Percentiles rank a stretch among this genome's conserved stretches.
These are phyloP conservation scores for Eremophila alpestris DNA, from an alignment of 2,797 vertebrate species.

Conservation along the genomic window DNA sequence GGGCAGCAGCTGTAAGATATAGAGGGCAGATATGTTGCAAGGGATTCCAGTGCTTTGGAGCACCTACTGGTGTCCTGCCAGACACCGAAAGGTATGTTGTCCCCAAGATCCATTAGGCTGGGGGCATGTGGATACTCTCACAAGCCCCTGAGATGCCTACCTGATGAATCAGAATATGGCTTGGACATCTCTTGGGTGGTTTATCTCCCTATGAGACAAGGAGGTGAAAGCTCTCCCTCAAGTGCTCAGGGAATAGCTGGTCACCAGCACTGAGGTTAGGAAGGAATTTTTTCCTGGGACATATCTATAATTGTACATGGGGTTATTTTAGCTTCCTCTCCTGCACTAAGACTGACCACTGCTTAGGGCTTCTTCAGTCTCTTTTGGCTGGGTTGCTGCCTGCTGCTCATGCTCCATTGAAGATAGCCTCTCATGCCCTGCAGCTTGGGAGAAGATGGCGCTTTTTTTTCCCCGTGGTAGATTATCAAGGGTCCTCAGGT, in stretches of 20 bases:
- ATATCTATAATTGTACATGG: too few relatives aligned
- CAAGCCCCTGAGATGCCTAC: background rate
- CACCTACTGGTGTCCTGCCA: background rate
- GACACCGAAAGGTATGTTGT: background rate
- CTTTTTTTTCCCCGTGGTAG: rapidly evolving
- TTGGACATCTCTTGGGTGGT: background rate
- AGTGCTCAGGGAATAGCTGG: background rate
- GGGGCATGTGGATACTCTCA: too few relatives aligned
- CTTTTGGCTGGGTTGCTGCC: background rate
- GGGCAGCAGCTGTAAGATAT: background rate
- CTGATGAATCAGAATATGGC: too few relatives aligned
- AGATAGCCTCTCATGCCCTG: background rate
- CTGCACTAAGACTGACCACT: background rate
- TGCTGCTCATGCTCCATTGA: background rate
- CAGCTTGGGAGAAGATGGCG: background rate
- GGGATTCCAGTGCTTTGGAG: background rate
- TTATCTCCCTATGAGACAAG: background rate
- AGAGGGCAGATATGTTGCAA: background rate
- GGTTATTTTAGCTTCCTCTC: background rate
- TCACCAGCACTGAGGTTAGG: rapidly evolving
- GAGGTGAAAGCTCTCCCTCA: background rate
- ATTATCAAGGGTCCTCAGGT: background rate
- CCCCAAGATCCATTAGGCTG: background rate
- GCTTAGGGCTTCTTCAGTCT: background rate
- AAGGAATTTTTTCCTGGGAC: background rate